Base-by-base conservation (phyloP, 2,888 invertebrate genomes). In the Tiliacea citrago region DNA sequence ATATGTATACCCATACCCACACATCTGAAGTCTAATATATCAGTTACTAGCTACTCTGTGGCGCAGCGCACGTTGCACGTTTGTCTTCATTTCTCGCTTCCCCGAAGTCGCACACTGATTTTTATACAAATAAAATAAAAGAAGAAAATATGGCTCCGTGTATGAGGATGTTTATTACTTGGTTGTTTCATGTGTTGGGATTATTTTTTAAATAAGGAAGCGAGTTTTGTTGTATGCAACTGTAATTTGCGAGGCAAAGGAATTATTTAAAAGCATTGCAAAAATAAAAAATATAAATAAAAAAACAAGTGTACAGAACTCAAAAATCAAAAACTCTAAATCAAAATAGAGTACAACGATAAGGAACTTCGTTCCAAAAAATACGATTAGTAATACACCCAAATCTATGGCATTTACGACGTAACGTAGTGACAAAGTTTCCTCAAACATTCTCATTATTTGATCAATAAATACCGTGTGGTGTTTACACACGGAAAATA, bases 71-170 rank as follows among this genome's bases (percentile, higher is more conserved):
- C 79, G 74, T 76, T 72, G 71, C 57, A 57, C 77, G 51, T 86
- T 83, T 80, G 63, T 86, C 85, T 82, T 82, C 75, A 82, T 85
- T 83, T 67, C 81, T 67, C 71, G 66, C 70, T 47, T 85, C 85
- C 74, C 79, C 42, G 63, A 85, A 75, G 83, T 68, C 77, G 62
- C 73, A 66, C 66, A 75, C 71, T 55, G 81, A 81, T 84, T 84
- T 78, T 83, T 63, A 60, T 47, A 77, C 55, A 71, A 77, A 80
- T 72, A 75, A 71, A 77, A 80, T 72, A 75, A 53, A 81, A 63
- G 45, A 47, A 58, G 62, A 58, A 76, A 75, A 79, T 79, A 77
- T 72, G 58, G 62, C 47, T 49, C 55, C 16, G 35, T 42, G 18
- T 60, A 75, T 75, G 63, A 49, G 47, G 21, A 65, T 68, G 21